Evolutionary conservation across 2,888 invertebrate species (phyloP).

Genomic region (Hoplodrina ambigua): DNA sequence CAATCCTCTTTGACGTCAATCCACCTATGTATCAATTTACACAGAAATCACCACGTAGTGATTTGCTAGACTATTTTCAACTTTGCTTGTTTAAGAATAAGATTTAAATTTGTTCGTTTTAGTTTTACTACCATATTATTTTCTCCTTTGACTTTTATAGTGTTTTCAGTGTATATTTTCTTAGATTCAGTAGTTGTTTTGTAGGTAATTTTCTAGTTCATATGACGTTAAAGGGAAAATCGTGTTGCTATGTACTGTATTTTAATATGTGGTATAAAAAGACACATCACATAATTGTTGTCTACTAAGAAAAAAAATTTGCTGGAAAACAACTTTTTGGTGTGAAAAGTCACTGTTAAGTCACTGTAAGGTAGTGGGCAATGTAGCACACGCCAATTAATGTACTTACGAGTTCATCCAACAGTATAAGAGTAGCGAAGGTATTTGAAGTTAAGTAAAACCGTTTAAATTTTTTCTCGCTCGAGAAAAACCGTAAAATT

Average conservation of each 20-base stretch:
- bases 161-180: slow-evolving; percentile 40
- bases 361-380: too few species aligned
- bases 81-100: slow-evolving; percentile 1
- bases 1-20: slow-evolving; percentile 47
- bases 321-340: too few species aligned
- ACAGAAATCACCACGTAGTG: slow-evolving; percentile 43
- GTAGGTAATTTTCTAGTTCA: slow-evolving; percentile 19
- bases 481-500: too few species aligned
- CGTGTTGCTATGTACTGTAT: neutral
- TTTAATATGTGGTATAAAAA: too few species aligned
- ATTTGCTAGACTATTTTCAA: slow-evolving; percentile 11
- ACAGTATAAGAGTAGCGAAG: too few species aligned
- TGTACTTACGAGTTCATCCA: too few species aligned
- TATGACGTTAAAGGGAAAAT: slow-evolving; percentile 3
- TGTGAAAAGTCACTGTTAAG: too few species aligned
- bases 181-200: slow-evolving; percentile 30
- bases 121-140: slow-evolving; percentile 17
- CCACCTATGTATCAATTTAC: slow-evolving; percentile 58
- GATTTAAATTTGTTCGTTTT: slow-evolving; percentile 6
- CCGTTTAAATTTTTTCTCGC: too few species aligned
- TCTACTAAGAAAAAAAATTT: too few species aligned
- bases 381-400: too few species aligned
- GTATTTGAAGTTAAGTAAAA: too few species aligned
- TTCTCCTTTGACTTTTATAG: slow-evolving; percentile 28
- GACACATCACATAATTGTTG: too few species aligned